These are phyloP conservation scores for Neosilurus hyrtlii DNA, from an alignment of 2,797 vertebrate genomes.

Conservation along the genomic window DNA sequence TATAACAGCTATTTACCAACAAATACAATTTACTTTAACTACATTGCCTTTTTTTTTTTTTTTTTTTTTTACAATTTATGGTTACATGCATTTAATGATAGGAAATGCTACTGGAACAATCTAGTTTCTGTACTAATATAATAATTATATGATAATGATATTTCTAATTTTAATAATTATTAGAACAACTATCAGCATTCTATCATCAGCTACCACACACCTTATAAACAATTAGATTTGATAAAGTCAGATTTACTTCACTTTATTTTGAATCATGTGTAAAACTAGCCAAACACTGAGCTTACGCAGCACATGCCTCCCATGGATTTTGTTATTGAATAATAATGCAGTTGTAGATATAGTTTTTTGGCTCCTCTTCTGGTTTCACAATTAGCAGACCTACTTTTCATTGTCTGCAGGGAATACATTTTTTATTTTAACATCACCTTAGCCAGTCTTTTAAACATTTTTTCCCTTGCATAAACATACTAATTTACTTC, in stretches of 20 bases:
- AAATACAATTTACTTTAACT: neutral
- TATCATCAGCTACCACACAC: too few species aligned
- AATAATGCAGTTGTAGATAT: slow-evolving; percentile 26
- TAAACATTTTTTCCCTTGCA: slow-evolving; percentile 41
- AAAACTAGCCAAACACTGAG: slow-evolving; percentile 2
- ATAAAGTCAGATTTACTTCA: neutral
- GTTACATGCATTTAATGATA: neutral
- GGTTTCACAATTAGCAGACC: slow-evolving; percentile 42
- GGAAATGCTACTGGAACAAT: neutral
- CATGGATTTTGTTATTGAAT: slow-evolving; percentile 2
- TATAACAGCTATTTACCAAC: neutral
- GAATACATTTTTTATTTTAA: slow-evolving; percentile 48
- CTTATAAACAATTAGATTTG: neutral
- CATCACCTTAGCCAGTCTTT: slow-evolving; percentile 50
- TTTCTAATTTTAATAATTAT: too few species aligned
- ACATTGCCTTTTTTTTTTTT: too few species aligned
- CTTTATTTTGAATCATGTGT: neutral
- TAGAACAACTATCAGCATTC: too few species aligned
- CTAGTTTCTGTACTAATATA: neutral
- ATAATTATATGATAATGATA: too few species aligned
- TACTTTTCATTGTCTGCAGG: slow-evolving; percentile 49
- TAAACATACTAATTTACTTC: slow-evolving; percentile 34
- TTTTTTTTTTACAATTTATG: neutral
- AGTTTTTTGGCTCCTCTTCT: slow-evolving; percentile 5
- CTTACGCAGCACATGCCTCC: slow-evolving; percentile 25